Conservation (phyloP, 2,113 vertebrate species). For the Chionis minor region DNA sequence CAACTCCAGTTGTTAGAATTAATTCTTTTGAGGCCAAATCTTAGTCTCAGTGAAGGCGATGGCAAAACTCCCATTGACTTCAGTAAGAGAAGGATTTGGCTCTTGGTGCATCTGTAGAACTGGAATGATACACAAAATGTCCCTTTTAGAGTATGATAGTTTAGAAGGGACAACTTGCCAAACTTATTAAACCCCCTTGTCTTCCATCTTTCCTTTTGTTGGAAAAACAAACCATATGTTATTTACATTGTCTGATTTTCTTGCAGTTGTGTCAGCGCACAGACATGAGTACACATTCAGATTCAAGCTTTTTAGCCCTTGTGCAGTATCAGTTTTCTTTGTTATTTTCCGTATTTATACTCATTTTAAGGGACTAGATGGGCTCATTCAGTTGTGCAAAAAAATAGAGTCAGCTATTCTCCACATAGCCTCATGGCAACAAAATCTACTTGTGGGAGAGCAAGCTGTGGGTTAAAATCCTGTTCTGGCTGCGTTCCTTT, state of each 20-base stretch:
- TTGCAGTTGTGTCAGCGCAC: background rate
- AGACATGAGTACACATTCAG: conserved; percentile 9
- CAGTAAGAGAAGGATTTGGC: conserved; percentile 34
- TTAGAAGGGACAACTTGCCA: conserved; percentile 53
- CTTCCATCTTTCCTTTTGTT: conserved; percentile 43
- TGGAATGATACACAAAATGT: conserved; percentile 49
- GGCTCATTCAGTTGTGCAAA: background rate
- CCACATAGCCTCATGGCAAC: background rate
- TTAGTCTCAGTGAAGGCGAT: background rate
- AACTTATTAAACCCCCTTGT: conserved; percentile 38
- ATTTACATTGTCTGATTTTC: conserved; percentile 63
- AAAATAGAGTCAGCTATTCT: conserved; percentile 15
- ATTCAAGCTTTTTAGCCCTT: conserved; percentile 19
- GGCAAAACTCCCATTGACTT: conserved; percentile 43
- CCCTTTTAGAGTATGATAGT: conserved; percentile 3
- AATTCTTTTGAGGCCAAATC: conserved; percentile 33
- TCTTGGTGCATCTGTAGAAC: background rate
- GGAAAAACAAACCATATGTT: conserved; percentile 63
- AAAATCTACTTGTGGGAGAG: conserved; percentile 24
- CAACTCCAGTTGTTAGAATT: conserved; percentile 21
- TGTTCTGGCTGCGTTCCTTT: conserved; percentile 12
- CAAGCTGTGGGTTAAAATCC: conserved; percentile 47
- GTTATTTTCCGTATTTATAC: conserved; percentile 13
- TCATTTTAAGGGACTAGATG: conserved; percentile 45
- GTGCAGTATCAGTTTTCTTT: conserved; percentile 52